Base-by-base conservation (phyloP, 1,140 invertebrate genomes). In the Penaeus japonicus region DNA sequence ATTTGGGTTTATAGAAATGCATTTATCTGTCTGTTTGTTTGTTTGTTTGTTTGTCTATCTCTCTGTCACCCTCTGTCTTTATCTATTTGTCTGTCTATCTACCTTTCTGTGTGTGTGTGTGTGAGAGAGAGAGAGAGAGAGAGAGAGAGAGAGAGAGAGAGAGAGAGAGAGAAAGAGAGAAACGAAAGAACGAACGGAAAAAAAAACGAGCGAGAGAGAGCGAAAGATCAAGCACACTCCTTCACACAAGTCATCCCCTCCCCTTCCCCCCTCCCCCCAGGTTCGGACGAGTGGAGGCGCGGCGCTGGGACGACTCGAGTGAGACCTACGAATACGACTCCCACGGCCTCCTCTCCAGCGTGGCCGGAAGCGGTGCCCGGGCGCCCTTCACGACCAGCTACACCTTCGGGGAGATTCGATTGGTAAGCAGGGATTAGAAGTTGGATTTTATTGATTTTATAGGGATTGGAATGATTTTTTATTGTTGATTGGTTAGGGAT, bases 271-370 rank as follows among this genome's bases (percentile, higher is more conserved):
- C 32, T 20, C n/a, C 7, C 39, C 20, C 1, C 88, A 93, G 94
- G 85, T 98, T 97, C 92, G 98, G 98, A 90, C 94, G 97, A 82
- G 95, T 99, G n/a, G 96, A 97, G 89, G 95, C 95, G 27, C 98
- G 98, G 97, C 95, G 95, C 91, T 98, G 98, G 96, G 98, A 97
- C 2, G 94, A 95, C 0, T 95, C 96, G 10, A 95, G 96, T 90
- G 96, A 98, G 91, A 95, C 95, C 65, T 97, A 97, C 91, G 95
- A 94, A 85, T 99, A 98, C 92, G 97, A 98, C 91, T 94, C 95
- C 0, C 96, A 97, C 88, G 97, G 97, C 0, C 93, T 97, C 85
- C 93, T 98, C 22, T 95, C 96, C 15, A 96, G 97, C 93, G 95
- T 97, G 35, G 79, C 87, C 65, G 47, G 47, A 10, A 47, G 47